A percentile compares a stretch with the other conserved stretches of the same genome.
phyloP scores from a whole-genome alignment of 2,797 vertebrate genomes.

The Lacerta viridis region DNA sequence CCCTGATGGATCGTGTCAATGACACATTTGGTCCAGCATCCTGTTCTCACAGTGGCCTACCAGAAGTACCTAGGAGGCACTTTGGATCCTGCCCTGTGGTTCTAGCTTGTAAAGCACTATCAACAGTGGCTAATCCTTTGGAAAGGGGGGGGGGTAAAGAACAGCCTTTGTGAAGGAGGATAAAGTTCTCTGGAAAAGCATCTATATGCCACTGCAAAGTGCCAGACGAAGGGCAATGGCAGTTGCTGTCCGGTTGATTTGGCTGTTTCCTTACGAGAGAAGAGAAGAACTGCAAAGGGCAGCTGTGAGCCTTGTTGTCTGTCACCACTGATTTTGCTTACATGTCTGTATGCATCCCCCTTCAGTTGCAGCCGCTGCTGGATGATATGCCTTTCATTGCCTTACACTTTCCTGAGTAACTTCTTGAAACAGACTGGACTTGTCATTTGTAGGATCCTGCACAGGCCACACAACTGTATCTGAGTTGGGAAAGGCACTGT shows the following conservation, averaged over 20 bases:
- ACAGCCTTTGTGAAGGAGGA: background rate
- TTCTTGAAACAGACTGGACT: background rate
- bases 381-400: background rate
- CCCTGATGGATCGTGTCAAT: no score
- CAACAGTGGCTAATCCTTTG: background rate
- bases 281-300: slow-evolving; percentile 1
- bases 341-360: background rate
- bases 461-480: background rate
- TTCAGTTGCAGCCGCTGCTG: background rate
- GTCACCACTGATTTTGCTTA: background rate
- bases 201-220: background rate
- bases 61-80: no score
- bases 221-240: slow-evolving; percentile 7
- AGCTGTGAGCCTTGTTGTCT: background rate
- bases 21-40: no score
- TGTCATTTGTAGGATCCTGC: background rate
- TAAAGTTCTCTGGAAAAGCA: background rate
- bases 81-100: background rate
- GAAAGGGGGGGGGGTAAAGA: background rate
- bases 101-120: background rate
- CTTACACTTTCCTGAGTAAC: background rate
- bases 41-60: no score
- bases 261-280: background rate
- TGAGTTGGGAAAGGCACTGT: slow-evolving; percentile 13
- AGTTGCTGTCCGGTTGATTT: background rate